Percentiles rank a stretch among this genome's conserved stretches.
phyloP scores from a whole-genome alignment of 1,140 invertebrate species.

The Cecropterus lyciades region DNA sequence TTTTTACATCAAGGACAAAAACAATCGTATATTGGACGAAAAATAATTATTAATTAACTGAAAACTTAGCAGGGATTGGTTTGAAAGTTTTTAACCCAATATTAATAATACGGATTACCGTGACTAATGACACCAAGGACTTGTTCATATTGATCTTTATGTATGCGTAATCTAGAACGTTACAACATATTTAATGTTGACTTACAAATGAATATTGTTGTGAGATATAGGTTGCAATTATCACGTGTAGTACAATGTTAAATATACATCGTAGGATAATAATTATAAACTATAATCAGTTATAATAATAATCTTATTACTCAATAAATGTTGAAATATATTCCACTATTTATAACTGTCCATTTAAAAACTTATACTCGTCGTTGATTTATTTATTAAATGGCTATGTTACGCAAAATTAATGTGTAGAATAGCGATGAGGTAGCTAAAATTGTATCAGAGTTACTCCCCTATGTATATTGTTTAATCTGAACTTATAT shows the following conservation, averaged over 20 bases:
- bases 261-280: slow-evolving; percentile 20
- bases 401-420: slow-evolving; percentile 18
- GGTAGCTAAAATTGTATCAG: slow-evolving; percentile 12
- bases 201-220: slow-evolving; percentile 8
- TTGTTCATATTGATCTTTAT: background rate
- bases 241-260: slow-evolving; percentile 30
- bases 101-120: background rate
- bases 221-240: slow-evolving; percentile 20
- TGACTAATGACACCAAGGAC: background rate
- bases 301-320: slow-evolving; percentile 18
- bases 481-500: slow-evolving; percentile 19
- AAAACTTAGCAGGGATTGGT: background rate
- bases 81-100: background rate
- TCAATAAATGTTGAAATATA: slow-evolving; percentile 22
- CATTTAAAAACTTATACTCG: slow-evolving; percentile 28
- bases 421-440: background rate
- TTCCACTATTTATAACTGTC: slow-evolving; percentile 26
- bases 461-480: slow-evolving; percentile 4
- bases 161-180: background rate
- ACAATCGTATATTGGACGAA: background rate
- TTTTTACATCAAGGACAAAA: no score
- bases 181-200: slow-evolving; percentile 13
- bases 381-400: slow-evolving; percentile 8
- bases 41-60: background rate
- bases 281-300: slow-evolving; percentile 8